Conservation (phyloP, 2,888 invertebrate species). For the Disparrhopalites patrizii region DNA sequence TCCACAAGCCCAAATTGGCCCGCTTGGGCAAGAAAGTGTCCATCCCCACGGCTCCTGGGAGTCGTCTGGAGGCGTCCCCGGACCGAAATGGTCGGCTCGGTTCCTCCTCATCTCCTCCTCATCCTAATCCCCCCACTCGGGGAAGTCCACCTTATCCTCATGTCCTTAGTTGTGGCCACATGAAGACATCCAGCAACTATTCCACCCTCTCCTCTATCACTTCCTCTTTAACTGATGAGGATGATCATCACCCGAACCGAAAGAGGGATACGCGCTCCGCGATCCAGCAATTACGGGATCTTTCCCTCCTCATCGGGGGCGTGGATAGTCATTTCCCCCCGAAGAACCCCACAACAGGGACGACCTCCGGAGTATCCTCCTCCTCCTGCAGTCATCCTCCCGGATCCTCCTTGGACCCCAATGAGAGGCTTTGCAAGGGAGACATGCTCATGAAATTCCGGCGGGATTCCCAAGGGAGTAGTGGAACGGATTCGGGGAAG, state of each 20-base stretch:
- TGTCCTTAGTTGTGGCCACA: conserved; percentile 44
- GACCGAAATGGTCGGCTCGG: background rate
- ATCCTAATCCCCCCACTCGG: background rate
- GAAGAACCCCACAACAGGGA: background rate
- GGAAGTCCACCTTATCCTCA: conserved; percentile 17
- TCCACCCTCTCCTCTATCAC: conserved; percentile 43
- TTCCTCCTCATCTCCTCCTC: background rate
- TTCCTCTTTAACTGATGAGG: conserved; percentile 32
- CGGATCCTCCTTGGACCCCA: too few relatives aligned
- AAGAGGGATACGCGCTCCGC: conserved; percentile 27
- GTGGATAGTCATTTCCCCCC: background rate
- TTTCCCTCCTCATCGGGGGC: conserved; percentile 43
- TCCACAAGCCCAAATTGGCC: background rate
- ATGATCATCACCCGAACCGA: conserved; percentile 20
- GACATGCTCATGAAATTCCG: background rate
- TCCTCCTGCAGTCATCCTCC: too few relatives aligned
- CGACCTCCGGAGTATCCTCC: too few relatives aligned
- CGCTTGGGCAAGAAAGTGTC: conserved; percentile 5
- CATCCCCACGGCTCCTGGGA: conserved; percentile 1
- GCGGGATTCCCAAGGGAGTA: conserved; percentile 15
- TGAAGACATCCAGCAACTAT: conserved; percentile 38
- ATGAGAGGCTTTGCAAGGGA: too few relatives aligned
- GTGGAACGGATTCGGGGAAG: conserved; percentile 42
- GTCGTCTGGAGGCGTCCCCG: background rate
- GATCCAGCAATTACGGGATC: conserved; percentile 42